These are phyloP conservation scores for Arenaria interpres DNA, from an alignment of 2,113 vertebrate genomes.

Conservation along the genomic window DNA sequence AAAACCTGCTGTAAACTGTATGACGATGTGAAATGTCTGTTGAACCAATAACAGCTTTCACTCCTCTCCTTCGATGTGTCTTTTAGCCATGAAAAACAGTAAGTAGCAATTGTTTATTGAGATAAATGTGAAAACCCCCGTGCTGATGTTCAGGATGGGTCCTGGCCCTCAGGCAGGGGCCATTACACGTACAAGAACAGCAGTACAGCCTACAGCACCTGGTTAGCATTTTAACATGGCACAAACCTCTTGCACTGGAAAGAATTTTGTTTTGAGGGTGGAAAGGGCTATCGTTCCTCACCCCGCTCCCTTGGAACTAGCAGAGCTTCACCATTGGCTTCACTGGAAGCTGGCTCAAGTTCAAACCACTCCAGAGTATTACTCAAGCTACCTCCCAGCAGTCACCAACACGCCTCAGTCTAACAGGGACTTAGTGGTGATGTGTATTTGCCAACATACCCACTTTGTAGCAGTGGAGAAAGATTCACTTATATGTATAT, in stretches of 20 bases:
- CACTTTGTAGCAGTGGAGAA: not conserved
- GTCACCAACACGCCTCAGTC: not conserved
- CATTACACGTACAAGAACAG: not conserved
- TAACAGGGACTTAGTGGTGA: not conserved
- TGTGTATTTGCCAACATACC: not conserved
- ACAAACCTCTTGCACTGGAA: not conserved
- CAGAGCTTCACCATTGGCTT: not conserved
- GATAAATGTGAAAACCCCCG: not conserved
- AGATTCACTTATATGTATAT: not conserved
- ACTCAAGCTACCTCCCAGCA: not conserved
- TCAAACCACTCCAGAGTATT: not conserved
- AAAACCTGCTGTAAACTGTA: not conserved
- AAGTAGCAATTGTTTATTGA: not conserved
- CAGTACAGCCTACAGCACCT: not conserved
- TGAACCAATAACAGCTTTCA: not conserved
- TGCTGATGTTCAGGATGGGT: not conserved
- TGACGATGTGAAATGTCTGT: not conserved
- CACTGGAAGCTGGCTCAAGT: not conserved
- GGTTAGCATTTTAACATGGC: not conserved
- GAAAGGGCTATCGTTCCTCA: not conserved
- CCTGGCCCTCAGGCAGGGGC: not conserved
- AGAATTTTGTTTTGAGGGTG: not conserved
- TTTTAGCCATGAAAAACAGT: not conserved
- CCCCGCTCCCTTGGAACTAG: not conserved
- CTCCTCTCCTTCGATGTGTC: not conserved